Conservation (phyloP, 2,113 vertebrate species). For the Mohoua ochrocephala region DNA sequence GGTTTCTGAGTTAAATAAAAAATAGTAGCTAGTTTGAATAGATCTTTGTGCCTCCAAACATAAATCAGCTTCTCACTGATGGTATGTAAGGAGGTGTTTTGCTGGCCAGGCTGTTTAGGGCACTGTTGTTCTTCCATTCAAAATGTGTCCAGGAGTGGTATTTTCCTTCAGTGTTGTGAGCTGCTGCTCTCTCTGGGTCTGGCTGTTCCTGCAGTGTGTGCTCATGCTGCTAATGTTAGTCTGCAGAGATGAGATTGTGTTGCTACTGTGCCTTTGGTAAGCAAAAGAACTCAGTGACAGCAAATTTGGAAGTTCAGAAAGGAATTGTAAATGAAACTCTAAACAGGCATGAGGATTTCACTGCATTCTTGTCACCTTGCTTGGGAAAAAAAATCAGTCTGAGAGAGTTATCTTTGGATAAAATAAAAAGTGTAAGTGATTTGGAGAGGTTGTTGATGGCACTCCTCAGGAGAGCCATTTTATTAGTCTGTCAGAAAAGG, state of each 20-base stretch:
- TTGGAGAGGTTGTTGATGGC: not conserved
- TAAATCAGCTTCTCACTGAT: not conserved
- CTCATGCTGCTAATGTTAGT: not conserved
- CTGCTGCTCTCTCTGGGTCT: not conserved
- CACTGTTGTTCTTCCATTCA: not conserved
- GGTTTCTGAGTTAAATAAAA: not conserved
- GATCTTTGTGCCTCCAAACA: not conserved
- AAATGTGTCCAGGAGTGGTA: not conserved
- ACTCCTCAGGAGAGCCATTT: slow-evolving; percentile 24
- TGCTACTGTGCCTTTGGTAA: not conserved
- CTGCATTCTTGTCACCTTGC: not conserved
- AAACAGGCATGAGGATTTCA: not conserved
- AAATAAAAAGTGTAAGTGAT: not conserved
- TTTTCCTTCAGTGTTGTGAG: not conserved
- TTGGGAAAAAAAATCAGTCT: not conserved
- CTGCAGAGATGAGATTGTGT: not conserved
- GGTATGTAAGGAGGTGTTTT: not conserved
- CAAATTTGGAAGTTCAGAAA: not conserved
- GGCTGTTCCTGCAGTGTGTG: not conserved
- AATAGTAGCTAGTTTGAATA: not conserved
- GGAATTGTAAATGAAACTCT: not conserved
- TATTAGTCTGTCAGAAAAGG: not conserved
- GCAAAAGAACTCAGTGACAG: not conserved
- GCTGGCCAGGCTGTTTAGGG: not conserved
- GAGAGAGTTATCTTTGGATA: not conserved